Conservation (phyloP, 2,888 invertebrate genomes). For the Antitype chi region DNA sequence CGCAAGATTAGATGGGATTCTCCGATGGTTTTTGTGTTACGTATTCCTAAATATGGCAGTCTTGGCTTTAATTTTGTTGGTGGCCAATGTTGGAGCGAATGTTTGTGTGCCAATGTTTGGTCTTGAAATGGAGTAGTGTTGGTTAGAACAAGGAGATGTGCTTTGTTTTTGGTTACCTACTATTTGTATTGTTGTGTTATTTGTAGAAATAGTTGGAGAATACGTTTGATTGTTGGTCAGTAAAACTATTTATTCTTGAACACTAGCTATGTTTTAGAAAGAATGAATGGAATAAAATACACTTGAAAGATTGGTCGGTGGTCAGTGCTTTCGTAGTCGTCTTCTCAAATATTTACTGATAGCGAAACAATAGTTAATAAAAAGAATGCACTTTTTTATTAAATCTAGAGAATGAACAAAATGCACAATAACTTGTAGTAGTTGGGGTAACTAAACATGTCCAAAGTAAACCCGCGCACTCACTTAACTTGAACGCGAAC, state of each 20-base stretch:
- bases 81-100: slow-evolving; percentile 25
- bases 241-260: background rate
- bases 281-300: too few relatives aligned
- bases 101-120: slow-evolving; percentile 8
- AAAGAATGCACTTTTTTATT: too few relatives aligned
- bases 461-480: slow-evolving; percentile 1
- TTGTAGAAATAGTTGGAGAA: background rate
- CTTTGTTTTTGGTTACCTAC: slow-evolving; percentile 12
- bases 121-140: background rate
- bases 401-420: too few relatives aligned
- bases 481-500: slow-evolving; percentile 16
- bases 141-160: background rate
- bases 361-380: background rate
- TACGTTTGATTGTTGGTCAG: background rate
- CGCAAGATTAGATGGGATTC: slow-evolving; percentile 76
- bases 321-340: background rate
- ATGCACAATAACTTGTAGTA: too few relatives aligned
- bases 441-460: background rate
- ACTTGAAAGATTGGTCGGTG: too few relatives aligned
- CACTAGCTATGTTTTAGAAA: too few relatives aligned
- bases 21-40: slow-evolving; percentile 70
- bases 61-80: slow-evolving; percentile 38
- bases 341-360: background rate
- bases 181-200: background rate
- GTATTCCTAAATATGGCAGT: slow-evolving; percentile 51